Conservation (phyloP, 2,888 invertebrate species). For the Phanerotoma sp. region DNA sequence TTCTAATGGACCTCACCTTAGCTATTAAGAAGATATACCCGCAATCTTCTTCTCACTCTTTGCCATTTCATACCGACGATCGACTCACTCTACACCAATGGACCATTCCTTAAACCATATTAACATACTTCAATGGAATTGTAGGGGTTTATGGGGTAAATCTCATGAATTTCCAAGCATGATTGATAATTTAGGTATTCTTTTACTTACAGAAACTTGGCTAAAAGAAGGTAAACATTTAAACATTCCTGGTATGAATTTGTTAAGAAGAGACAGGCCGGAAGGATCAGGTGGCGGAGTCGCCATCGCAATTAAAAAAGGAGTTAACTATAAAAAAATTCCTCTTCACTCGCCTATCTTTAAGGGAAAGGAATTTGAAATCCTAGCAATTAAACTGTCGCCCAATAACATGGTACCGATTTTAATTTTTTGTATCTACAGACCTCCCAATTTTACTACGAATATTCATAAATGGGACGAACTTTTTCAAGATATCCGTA, state of each 20-base stretch:
- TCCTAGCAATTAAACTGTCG: background rate
- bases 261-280: background rate
- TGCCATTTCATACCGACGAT: too few species aligned
- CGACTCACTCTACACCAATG: too few species aligned
- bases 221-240: too few species aligned
- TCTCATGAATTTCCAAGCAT: constrained; percentile 1
- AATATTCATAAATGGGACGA: background rate
- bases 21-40: too few species aligned
- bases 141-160: constrained; percentile 12
- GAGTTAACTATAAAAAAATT: background rate
- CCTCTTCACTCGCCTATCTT: background rate
- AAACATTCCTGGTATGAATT: too few species aligned
- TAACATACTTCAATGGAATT: constrained; percentile 12
- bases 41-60: too few species aligned
- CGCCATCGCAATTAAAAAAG: background rate
- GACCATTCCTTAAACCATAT: too few species aligned
- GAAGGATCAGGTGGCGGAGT: background rate
- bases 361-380: background rate
- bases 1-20: too few species aligned
- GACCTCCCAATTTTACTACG: background rate
- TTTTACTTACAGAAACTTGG: constrained; percentile 7
- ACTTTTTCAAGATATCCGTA: background rate
- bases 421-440: background rate
- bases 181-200: background rate
- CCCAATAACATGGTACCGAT: background rate